Conservation (phyloP, 1,140 invertebrate genomes). For the Laupala kohalensis region DNA sequence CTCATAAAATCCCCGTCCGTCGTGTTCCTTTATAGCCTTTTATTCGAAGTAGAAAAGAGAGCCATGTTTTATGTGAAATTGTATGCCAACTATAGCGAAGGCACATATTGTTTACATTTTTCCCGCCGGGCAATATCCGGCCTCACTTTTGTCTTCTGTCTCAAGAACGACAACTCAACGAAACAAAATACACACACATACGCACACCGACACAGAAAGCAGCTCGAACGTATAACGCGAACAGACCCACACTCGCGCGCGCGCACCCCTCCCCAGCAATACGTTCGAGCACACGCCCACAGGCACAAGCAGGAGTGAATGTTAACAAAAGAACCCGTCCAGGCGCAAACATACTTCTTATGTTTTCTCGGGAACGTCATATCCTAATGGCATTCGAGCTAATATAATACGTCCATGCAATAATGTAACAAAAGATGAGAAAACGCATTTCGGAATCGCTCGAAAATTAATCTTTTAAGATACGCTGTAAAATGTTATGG, state of each 20-base stretch:
- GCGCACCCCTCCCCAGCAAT: too few relatives aligned
- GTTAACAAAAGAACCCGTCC: background rate
- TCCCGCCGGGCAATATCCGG: background rate
- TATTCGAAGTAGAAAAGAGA: background rate
- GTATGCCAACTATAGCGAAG: background rate
- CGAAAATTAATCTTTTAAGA: background rate
- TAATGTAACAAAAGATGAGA: background rate
- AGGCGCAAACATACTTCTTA: background rate
- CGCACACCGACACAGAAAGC: too few relatives aligned
- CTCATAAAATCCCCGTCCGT: background rate
- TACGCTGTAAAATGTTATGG: background rate
- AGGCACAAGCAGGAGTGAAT: too few relatives aligned
- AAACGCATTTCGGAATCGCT: background rate
- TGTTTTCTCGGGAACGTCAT: background rate
- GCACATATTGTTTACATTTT: background rate
- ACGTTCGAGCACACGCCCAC: too few relatives aligned
- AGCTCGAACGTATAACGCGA: too few relatives aligned
- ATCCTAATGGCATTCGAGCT: background rate
- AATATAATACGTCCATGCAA: background rate
- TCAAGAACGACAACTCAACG: background rate
- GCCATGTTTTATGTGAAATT: background rate
- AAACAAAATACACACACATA: background rate
- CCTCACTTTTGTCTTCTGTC: background rate
- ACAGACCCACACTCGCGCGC: too few relatives aligned
- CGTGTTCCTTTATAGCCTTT: background rate